phyloP scores from a whole-genome alignment of 2,888 invertebrate species.

The Drosophila lacicola region DNA sequence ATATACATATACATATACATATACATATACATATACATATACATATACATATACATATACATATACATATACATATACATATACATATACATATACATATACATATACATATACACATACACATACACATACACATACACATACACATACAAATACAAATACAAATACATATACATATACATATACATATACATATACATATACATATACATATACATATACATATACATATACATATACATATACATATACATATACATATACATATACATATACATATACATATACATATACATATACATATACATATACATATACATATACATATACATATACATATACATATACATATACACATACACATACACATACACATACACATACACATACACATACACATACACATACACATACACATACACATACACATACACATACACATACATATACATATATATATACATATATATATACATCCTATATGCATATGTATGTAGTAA shows the following conservation, averaged over 20 bases:
- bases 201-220: neutral
- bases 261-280: neutral
- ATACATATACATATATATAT: conserved; percentile 2
- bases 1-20: neutral
- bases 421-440: neutral
- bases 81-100: neutral
- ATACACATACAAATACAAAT: neutral
- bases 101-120: neutral
- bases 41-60: neutral
- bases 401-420: neutral
- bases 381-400: neutral
- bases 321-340: neutral
- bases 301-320: neutral
- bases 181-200: neutral
- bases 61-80: neutral
- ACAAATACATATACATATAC: neutral
- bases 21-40: neutral
- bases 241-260: neutral
- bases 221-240: neutral
- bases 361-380: neutral
- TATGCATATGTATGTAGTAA: neutral
- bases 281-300: neutral
- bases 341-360: neutral
- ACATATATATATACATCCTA: neutral
- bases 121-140: neutral